Evolutionary conservation across 53 echinoderm and acorn worm genomes (phyloP).

Genomic region (Henricia sp.): DNA sequence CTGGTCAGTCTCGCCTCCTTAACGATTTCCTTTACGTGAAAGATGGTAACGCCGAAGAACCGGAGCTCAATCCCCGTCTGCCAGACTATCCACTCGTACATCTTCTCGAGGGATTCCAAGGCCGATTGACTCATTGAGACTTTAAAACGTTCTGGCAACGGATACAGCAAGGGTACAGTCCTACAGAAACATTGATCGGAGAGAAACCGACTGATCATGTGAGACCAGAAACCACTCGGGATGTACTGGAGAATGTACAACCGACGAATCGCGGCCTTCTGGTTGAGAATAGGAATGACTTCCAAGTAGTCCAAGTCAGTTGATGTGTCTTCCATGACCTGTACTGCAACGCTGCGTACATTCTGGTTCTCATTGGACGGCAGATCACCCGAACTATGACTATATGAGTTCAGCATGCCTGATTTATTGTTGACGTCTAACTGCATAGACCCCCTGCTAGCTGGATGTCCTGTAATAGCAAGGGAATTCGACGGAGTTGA

Average conservation of each 20-base stretch:
- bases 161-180: conserved; percentile 71
- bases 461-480: conserved; percentile 10
- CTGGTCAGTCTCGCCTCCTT: conserved; percentile 73
- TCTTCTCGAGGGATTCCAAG: conserved; percentile 61
- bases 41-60: conserved; percentile 85
- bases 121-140: conserved; percentile 72
- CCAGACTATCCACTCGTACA: conserved; percentile 93
- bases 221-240: conserved; percentile 98
- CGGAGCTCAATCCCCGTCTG: conserved; percentile 92
- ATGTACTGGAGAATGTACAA: conserved; percentile 96
- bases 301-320: conserved; percentile 71
- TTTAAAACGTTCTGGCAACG: conserved; percentile 64
- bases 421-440: conserved; percentile 37
- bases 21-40: conserved; percentile 88
- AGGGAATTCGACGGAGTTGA: conserved; percentile 32
- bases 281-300: conserved; percentile 71
- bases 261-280: conserved; percentile 79
- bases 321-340: conserved; percentile 16
- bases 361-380: conserved; percentile 9
- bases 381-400: conserved; percentile 57
- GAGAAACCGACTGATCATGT: conserved; percentile 88
- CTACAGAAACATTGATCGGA: conserved; percentile 77
- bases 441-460: conserved; percentile 1
- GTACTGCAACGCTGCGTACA: not conserved
- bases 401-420: conserved; percentile 26